A percentile compares a stretch with the other conserved stretches of the same genome.
phyloP scores from a whole-genome alignment of 1,140 invertebrate genomes.

The Ceratina japonica region DNA sequence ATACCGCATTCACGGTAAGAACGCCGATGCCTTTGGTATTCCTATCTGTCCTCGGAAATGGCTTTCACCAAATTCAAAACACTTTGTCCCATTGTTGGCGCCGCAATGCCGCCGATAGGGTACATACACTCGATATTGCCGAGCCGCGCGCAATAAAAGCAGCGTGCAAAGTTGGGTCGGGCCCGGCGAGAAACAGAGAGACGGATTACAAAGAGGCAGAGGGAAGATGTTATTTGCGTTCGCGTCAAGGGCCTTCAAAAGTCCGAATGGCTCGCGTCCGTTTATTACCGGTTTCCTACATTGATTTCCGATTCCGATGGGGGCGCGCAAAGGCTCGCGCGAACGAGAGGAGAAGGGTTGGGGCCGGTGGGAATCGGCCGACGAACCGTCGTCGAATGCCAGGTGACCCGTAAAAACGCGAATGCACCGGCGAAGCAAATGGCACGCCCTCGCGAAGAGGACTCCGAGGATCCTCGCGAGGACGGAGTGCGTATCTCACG shows the following conservation, averaged over 20 bases:
- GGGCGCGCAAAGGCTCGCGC: slow-evolving; percentile 26
- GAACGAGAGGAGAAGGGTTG: slow-evolving; percentile 27
- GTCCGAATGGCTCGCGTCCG: slow-evolving; percentile 36
- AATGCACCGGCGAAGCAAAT: slow-evolving; percentile 73
- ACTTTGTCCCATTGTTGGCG: not conserved
- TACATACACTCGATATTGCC: slow-evolving; percentile 8
- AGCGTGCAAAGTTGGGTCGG: not conserved
- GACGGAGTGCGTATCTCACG: not conserved
- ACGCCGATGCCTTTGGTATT: not conserved
- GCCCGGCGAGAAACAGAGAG: not conserved
- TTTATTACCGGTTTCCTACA: slow-evolving; percentile 69
- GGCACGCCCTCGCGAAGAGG: slow-evolving; percentile 62
- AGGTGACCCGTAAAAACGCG: slow-evolving; percentile 75
- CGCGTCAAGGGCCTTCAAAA: slow-evolving; percentile 3
- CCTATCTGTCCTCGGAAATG: not conserved
- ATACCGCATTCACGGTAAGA: too few relatives aligned
- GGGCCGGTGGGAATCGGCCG: slow-evolving; percentile 56
- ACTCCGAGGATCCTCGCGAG: not conserved
- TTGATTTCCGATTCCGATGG: slow-evolving; percentile 60
- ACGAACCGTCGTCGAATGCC: slow-evolving; percentile 64
- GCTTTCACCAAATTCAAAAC: not conserved
- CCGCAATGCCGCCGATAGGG: not conserved
- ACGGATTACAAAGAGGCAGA: not conserved
- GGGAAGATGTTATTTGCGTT: slow-evolving; percentile 19
- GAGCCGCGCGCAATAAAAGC: slow-evolving; percentile 10